A percentile compares a stretch with the other conserved stretches of the same genome.
Evolutionary conservation across 1,140 invertebrate species (phyloP).

Genomic region (Zaprionus kolodkinae): DNA sequence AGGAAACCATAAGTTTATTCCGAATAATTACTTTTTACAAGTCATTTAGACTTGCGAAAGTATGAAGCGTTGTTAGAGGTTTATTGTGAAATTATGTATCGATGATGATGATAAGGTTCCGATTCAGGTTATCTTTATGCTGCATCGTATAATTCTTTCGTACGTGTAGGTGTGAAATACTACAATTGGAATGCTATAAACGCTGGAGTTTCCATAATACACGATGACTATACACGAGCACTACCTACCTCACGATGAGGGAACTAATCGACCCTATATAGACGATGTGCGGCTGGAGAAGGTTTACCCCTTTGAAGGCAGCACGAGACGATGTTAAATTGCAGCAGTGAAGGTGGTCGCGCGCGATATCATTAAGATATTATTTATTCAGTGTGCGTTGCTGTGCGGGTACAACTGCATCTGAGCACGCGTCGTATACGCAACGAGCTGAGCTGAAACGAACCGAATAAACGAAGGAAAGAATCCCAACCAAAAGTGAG

Average conservation of each 20-base stretch:
- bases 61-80: neutral
- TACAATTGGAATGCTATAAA: neutral
- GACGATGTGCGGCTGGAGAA: neutral
- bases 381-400: constrained; percentile 3
- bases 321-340: constrained; percentile 4
- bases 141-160: neutral
- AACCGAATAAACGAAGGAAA: neutral
- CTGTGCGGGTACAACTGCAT: neutral
- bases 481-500: neutral
- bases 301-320: neutral
- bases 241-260: neutral
- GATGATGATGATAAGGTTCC: neutral
- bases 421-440: constrained; percentile 32
- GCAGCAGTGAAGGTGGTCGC: neutral
- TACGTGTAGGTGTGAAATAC: neutral
- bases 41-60: neutral
- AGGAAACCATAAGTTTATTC: neutral
- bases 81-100: neutral
- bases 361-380: constrained; percentile 11
- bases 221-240: neutral
- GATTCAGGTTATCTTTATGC: constrained; percentile 1
- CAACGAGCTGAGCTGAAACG: neutral
- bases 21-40: neutral
- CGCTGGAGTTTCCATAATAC: neutral
- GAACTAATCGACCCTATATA: neutral